Evolutionary conservation across 1,140 invertebrate genomes (phyloP), one percentile per base, ranked within the genome.

Genomic region (Microplitis demolitor): DNA sequence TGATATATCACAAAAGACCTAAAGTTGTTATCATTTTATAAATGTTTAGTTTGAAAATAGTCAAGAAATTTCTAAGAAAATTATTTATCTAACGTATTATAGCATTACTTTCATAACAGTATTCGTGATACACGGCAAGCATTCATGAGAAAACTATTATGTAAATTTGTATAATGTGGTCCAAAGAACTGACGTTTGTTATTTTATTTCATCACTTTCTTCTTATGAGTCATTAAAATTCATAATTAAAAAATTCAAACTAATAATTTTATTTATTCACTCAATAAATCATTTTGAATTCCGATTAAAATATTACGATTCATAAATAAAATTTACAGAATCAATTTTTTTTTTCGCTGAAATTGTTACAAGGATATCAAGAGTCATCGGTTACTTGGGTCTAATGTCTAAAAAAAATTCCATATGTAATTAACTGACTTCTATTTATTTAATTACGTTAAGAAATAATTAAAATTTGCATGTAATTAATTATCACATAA

Each of bases 351-450:
- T 6, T 9, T 33, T 24, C 2, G 51, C 56, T 73, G 64, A 37
- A 79, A 78, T 54, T 79, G 73, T 78, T 79, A 80, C 79, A 80
- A 80, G 79, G 79, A 76, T 79, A 71, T 73, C 74, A 64, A 76
- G 71, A 74, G 72, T 73, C 73, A 37, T 61, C 58, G 6, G 58
- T 13, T 61, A 31, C 16, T 56, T 54, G 11, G 6, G 24, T 33
- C 58, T 8, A 8, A 4, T 2, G 58, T 16, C 24, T 24, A 24
- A 24, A 24, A 24, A 45, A 45, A 45, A 45, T 8, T 45, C 39
- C 6, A 0, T 11, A 8, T 11, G 9, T 56, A 11, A 61, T 31
- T 24, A 33, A 31, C 8, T 61, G 14, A 5, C 9, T 13, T 9
- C 5, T 6, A 56, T n/a, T 13, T 61, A 33, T 24, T 31, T 61